These are phyloP conservation scores for Ditula angustiorana DNA, from an alignment of 2,888 invertebrate species.

Conservation along the genomic window DNA sequence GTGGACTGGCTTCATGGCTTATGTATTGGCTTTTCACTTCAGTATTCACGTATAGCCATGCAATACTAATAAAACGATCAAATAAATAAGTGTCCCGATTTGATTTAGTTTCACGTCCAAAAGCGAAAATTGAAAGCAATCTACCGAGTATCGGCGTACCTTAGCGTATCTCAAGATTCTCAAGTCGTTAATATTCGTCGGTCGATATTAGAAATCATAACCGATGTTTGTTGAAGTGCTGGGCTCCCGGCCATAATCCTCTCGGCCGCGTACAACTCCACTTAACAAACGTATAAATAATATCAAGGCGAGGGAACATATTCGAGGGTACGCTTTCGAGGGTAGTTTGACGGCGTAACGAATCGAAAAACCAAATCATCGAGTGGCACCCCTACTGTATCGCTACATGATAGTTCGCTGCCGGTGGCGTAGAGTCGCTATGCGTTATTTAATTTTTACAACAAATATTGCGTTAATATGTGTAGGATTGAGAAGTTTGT, in stretches of 20 bases:
- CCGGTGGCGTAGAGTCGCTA: slow-evolving; percentile 58
- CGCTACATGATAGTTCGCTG: slow-evolving; percentile 82
- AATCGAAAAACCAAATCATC: slow-evolving; percentile 86
- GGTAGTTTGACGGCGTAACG: slow-evolving; percentile 86
- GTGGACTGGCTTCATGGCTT: too few species aligned
- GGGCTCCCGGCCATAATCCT: slow-evolving; percentile 80
- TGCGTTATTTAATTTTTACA: slow-evolving; percentile 13
- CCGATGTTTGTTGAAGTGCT: slow-evolving; percentile 83
- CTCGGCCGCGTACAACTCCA: slow-evolving; percentile 76
- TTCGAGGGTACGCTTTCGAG: slow-evolving; percentile 80
- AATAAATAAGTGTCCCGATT: not conserved
- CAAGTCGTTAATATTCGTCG: slow-evolving; percentile 56
- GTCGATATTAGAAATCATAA: slow-evolving; percentile 78
- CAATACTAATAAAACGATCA: not conserved
- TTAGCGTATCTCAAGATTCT: slow-evolving; percentile 43
- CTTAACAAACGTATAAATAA: slow-evolving; percentile 86
- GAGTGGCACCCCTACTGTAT: slow-evolving; percentile 83
- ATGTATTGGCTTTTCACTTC: too few species aligned
- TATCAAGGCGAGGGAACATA: slow-evolving; percentile 84
- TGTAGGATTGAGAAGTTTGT: too few species aligned
- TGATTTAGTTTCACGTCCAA: not conserved
- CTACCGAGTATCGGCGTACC: slow-evolving; percentile 40
- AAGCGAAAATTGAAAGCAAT: slow-evolving; percentile 43
- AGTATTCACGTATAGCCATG: too few species aligned
- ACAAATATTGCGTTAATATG: too few species aligned